Conservation (phyloP, 2,797 vertebrate species). For the Alauda arvensis region DNA sequence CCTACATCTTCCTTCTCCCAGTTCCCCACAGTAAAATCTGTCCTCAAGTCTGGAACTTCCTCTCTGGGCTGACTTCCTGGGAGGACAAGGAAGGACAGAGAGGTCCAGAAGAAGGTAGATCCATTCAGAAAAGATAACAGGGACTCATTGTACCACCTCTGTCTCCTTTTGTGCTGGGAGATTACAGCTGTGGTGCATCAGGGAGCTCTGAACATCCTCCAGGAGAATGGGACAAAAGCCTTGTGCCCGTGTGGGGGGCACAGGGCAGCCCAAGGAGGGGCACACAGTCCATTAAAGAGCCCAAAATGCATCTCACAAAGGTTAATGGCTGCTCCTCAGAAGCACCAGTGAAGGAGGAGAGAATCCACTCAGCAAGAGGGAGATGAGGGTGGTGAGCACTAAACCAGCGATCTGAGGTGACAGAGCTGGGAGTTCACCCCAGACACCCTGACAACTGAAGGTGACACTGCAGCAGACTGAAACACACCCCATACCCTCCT, state of each 20-base stretch:
- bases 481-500: not conserved
- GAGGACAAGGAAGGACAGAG: not conserved
- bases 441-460: not conserved
- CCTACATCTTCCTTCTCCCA: not conserved
- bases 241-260: not conserved
- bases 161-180: not conserved
- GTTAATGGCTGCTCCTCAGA: not conserved
- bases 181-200: accelerated
- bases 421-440: not conserved
- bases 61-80: not conserved
- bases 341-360: not conserved
- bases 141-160: not conserved
- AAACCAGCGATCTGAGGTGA: not conserved
- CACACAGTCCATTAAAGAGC: not conserved
- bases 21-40: not conserved
- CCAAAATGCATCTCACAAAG: not conserved
- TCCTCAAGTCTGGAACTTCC: not conserved
- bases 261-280: not conserved
- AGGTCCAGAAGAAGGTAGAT: not conserved
- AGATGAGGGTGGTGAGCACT: not conserved
- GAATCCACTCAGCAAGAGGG: not conserved
- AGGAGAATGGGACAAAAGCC: not conserved
- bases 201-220: not conserved
- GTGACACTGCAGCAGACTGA: not conserved
- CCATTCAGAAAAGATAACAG: not conserved